phyloP scores from a whole-genome alignment of 2,113 vertebrate genomes.

The Melanerpes formicivorus region DNA sequence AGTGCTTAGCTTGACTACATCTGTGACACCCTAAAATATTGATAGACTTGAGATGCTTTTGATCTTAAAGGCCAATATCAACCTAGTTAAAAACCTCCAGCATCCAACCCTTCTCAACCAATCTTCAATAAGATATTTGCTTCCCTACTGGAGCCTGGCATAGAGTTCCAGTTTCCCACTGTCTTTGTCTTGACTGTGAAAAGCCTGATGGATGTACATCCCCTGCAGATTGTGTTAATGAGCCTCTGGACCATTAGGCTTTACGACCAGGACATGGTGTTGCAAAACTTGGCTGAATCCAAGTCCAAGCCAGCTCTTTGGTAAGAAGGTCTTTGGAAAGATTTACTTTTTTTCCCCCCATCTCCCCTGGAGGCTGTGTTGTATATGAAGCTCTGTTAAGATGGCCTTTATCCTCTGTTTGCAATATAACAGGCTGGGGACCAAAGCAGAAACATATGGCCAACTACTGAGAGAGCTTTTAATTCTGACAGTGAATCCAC shows the following conservation, averaged over 20 bases:
- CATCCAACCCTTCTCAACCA: not conserved
- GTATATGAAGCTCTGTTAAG: not conserved
- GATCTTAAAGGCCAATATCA: not conserved
- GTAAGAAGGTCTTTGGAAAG: not conserved
- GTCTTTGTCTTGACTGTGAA: not conserved
- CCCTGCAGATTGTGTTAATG: not conserved
- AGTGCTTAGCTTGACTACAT: not conserved
- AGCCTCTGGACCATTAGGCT: not conserved
- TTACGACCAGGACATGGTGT: not conserved
- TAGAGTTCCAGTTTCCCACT: not conserved
- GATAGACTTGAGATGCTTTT: not conserved
- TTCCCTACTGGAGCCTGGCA: not conserved
- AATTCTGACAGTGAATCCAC: conserved; percentile 41
- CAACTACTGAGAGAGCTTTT: not conserved
- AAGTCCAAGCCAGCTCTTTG: not conserved
- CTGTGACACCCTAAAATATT: not conserved
- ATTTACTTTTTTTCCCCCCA: not conserved
- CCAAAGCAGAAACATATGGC: conserved; percentile 52
- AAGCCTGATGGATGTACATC: not conserved
- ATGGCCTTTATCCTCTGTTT: not conserved
- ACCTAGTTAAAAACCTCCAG: not conserved
- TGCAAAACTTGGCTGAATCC: not conserved
- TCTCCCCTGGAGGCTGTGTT: not conserved
- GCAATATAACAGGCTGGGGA: not conserved
- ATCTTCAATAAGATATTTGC: not conserved